phyloP scores from a whole-genome alignment of 2,797 vertebrate genomes.

The Rhodeus uyekii region DNA sequence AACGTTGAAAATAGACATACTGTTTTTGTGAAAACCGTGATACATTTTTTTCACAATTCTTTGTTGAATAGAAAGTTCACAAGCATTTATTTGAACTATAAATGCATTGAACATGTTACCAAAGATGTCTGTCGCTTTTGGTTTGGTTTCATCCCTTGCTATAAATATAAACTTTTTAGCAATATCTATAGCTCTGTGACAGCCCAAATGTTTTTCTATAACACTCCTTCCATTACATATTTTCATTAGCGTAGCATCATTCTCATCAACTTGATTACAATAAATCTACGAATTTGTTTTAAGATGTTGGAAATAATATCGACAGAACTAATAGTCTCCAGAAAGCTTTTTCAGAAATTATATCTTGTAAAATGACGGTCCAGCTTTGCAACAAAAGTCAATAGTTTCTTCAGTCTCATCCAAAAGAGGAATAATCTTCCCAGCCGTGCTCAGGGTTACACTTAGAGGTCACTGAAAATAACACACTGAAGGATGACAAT shows the following conservation, averaged over 20 bases:
- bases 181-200: background rate
- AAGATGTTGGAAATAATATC: background rate
- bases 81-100: background rate
- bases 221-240: background rate
- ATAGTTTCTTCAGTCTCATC: background rate
- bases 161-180: background rate
- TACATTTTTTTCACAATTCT: background rate
- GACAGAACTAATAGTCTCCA: background rate
- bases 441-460: background rate
- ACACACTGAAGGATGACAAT: background rate
- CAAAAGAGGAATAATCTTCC: background rate
- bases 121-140: background rate
- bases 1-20: background rate
- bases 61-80: background rate
- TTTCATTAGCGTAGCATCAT: background rate
- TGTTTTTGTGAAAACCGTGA: background rate
- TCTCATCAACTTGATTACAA: background rate
- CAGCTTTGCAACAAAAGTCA: background rate
- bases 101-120: background rate
- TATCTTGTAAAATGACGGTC: background rate
- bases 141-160: background rate
- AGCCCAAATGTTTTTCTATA: background rate
- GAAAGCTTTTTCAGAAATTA: background rate
- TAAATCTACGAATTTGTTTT: background rate
- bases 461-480: slow-evolving; percentile 14